Evolutionary conservation across 2,113 vertebrate species (phyloP).

Genomic region (Lepus americanus): DNA sequence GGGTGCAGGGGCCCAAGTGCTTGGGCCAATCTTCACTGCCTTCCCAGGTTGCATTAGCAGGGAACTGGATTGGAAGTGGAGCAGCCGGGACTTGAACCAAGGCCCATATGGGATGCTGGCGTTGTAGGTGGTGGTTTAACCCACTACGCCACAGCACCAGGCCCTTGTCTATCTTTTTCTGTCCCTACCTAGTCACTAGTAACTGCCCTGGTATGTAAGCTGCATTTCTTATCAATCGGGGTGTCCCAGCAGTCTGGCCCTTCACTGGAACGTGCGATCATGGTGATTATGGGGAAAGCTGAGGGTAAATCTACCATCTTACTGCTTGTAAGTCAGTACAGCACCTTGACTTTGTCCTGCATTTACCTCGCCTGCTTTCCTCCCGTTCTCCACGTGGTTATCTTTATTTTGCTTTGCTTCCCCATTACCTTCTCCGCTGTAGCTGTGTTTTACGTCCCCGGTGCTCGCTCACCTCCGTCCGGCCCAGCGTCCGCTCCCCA

Average conservation of each 20-base stretch:
- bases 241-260: not conserved
- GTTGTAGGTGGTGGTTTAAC: too few relatives aligned
- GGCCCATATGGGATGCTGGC: too few relatives aligned
- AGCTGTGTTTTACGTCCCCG: not conserved
- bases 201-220: not conserved
- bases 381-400: not conserved
- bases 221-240: not conserved
- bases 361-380: not conserved
- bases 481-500: too few relatives aligned
- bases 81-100: too few relatives aligned
- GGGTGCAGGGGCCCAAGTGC: too few relatives aligned
- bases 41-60: too few relatives aligned
- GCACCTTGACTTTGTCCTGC: not conserved
- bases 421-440: not conserved
- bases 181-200: not conserved
- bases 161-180: not conserved
- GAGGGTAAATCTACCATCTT: not conserved
- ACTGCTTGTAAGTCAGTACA: not conserved
- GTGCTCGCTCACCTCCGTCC: too few relatives aligned
- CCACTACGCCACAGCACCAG: too few relatives aligned
- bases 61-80: too few relatives aligned
- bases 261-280: constrained; percentile 18
- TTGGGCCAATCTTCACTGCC: too few relatives aligned
- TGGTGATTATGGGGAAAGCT: not conserved
- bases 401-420: constrained; percentile 19